Conservation (phyloP, 2,113 vertebrate species). For the Peromyscus californicus region DNA sequence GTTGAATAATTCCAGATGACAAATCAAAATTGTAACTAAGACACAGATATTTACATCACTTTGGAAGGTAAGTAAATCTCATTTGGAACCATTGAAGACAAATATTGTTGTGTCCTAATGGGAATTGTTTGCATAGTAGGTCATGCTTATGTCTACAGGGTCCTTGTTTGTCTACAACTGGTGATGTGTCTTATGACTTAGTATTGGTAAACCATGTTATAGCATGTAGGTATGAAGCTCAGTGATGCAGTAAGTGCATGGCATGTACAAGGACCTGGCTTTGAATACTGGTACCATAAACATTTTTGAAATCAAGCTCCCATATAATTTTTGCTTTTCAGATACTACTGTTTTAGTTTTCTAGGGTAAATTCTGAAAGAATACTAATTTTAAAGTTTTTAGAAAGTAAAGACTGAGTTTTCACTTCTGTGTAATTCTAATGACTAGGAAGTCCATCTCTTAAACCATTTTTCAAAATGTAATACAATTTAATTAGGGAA, state of each 20-base stretch:
- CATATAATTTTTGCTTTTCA: slow-evolving; percentile 20
- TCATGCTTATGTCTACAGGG: neutral
- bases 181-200: slow-evolving; percentile 8
- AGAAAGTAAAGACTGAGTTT: slow-evolving; percentile 51
- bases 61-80: slow-evolving; percentile 86
- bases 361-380: slow-evolving; percentile 27
- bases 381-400: slow-evolving; percentile 34
- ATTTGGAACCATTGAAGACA: slow-evolving; percentile 22
- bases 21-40: slow-evolving; percentile 77
- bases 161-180: slow-evolving; percentile 27
- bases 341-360: neutral
- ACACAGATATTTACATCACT: slow-evolving; percentile 70
- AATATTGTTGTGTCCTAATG: slow-evolving; percentile 28
- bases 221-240: neutral
- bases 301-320: neutral
- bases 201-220: neutral
- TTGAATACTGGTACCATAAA: neutral
- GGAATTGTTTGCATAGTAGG: neutral
- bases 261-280: neutral
- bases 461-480: slow-evolving; percentile 21
- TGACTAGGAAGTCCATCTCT: slow-evolving; percentile 23
- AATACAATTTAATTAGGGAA: slow-evolving; percentile 4
- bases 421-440: neutral
- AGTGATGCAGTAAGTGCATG: neutral
- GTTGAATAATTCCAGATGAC: slow-evolving; percentile 71